Conservation (phyloP, 2,113 vertebrate species). For the Nettapus auritus region DNA sequence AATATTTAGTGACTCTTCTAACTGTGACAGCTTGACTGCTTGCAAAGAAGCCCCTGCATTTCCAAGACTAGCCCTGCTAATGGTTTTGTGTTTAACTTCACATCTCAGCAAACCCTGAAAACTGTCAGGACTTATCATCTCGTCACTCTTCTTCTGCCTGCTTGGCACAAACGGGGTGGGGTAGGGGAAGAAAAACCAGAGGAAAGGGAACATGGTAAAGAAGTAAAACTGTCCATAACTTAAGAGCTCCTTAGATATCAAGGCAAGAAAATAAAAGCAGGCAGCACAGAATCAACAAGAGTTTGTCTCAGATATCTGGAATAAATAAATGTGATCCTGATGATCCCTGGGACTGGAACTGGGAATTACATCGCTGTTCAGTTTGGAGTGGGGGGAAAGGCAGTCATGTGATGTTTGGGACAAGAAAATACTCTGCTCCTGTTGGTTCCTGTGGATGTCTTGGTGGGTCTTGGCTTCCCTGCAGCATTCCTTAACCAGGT, state of each 20-base stretch:
- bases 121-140: not conserved
- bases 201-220: not conserved
- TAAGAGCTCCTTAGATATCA: not conserved
- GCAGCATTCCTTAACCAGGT: not conserved
- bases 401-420: not conserved
- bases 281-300: not conserved
- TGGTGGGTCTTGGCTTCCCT: not conserved
- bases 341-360: not conserved
- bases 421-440: not conserved
- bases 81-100: constrained; percentile 17
- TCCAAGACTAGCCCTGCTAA: not conserved
- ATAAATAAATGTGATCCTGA: not conserved
- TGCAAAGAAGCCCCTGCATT: not conserved
- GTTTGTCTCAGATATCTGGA: not conserved
- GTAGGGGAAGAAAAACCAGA: not conserved
- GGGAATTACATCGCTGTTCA: not conserved
- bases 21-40: not conserved
- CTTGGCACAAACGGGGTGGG: not conserved
- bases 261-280: not conserved
- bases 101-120: not conserved
- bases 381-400: not conserved
- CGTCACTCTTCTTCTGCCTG: not conserved
- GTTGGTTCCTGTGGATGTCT: not conserved
- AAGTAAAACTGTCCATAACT: not conserved
- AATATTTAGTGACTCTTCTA: not conserved